A percentile compares a stretch with the other conserved stretches of the same genome.
Conservation (phyloP, 2,113 vertebrate species). For the Silurus asotus region DNA sequence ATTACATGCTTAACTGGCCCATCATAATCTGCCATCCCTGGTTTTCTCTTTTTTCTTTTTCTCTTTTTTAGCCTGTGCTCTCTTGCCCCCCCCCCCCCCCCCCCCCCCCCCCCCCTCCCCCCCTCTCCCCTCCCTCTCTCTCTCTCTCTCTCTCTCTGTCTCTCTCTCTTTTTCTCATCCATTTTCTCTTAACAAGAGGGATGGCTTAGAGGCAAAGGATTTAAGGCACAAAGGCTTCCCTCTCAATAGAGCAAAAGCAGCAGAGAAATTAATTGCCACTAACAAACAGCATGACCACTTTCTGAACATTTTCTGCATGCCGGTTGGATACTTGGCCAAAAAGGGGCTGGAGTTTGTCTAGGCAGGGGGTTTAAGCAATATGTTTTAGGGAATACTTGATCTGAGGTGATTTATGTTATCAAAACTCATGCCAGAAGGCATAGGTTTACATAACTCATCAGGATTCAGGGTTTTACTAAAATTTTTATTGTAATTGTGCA, state of each 20-base stretch:
- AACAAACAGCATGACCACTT: slow-evolving; percentile 99
- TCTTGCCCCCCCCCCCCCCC: slow-evolving; percentile 10
- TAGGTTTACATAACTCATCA: slow-evolving; percentile 53
- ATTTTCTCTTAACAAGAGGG: slow-evolving; percentile 77
- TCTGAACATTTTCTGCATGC: slow-evolving; percentile 85
- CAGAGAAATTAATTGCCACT: slow-evolving; percentile 99
- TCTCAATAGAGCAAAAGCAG: slow-evolving; percentile 97
- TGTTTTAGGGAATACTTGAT: slow-evolving; percentile 56
- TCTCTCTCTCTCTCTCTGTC: slow-evolving; percentile 63
- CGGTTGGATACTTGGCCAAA: slow-evolving; percentile 90
- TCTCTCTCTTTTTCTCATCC: slow-evolving; percentile 11
- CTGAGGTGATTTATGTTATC: slow-evolving; percentile 58
- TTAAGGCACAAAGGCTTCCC: slow-evolving; percentile 95
- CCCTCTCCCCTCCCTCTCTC: slow-evolving; percentile 29
- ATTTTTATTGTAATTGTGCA: slow-evolving; percentile 56
- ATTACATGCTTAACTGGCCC: slow-evolving; percentile 99
- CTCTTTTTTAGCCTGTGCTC: slow-evolving; percentile 61
- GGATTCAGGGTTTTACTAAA: slow-evolving; percentile 46
- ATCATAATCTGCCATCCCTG: slow-evolving; percentile 98
- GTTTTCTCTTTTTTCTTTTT: slow-evolving; percentile 54
- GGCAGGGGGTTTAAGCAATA: slow-evolving; percentile 54
- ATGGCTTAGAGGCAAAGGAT: slow-evolving; percentile 95
- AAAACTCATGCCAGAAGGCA: slow-evolving; percentile 54
- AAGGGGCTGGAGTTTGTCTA: slow-evolving; percentile 65
- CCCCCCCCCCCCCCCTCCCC: slow-evolving; percentile 46